phyloP scores from a whole-genome alignment of 2,113 vertebrate species.

The Anarhynchus alexandrinus region DNA sequence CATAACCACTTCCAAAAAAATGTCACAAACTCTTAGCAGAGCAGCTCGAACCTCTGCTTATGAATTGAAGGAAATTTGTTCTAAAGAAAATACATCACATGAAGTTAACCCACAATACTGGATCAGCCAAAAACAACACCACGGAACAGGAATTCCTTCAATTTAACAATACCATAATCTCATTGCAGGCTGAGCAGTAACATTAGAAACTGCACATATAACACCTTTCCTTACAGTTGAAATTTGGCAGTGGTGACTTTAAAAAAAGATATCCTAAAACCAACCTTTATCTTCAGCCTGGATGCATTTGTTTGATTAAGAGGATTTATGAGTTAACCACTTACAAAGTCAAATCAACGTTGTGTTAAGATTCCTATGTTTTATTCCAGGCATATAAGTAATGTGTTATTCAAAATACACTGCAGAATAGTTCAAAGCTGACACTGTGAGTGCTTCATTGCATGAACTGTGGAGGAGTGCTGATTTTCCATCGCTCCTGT shows the following conservation, averaged over 20 bases:
- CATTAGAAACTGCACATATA: slow-evolving; percentile 25
- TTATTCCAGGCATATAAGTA: background rate
- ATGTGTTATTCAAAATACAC: background rate
- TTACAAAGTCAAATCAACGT: background rate
- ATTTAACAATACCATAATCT: slow-evolving; percentile 69
- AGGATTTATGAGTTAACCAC: background rate
- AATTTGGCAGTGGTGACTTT: background rate
- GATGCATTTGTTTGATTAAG: background rate
- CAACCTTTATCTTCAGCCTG: background rate
- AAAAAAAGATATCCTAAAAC: background rate
- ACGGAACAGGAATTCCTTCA: slow-evolving; percentile 72
- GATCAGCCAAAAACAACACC: slow-evolving; percentile 70
- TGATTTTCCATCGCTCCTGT: background rate
- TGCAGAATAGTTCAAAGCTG: background rate
- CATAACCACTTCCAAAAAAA: slow-evolving; percentile 43
- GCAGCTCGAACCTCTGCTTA: slow-evolving; percentile 63
- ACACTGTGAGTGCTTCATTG: background rate
- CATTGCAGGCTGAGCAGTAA: slow-evolving; percentile 35
- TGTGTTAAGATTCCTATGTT: background rate
- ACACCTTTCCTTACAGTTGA: slow-evolving; percentile 42
- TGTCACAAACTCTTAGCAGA: slow-evolving; percentile 59
- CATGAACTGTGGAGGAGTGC: background rate
- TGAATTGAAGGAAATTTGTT: slow-evolving; percentile 82
- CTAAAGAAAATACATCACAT: slow-evolving; percentile 76
- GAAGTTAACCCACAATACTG: slow-evolving; percentile 68